phyloP scores from a whole-genome alignment of 2,888 invertebrate genomes.

The Lamellibrachia satsuma region DNA sequence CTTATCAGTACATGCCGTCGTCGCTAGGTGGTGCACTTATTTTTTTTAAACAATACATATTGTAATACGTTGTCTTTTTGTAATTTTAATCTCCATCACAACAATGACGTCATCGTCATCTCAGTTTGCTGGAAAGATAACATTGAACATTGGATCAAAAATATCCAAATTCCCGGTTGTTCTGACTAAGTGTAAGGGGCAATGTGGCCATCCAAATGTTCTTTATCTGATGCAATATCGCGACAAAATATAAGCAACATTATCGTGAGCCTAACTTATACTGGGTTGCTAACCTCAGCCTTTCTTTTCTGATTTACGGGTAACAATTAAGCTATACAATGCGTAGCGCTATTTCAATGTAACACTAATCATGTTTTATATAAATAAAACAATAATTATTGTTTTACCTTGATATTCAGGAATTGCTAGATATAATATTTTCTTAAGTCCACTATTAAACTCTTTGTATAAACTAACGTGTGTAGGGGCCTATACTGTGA shows the following conservation, averaged over 20 bases:
- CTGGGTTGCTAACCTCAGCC: neutral
- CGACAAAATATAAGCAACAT: neutral
- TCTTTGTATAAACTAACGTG: neutral
- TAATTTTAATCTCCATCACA: neutral
- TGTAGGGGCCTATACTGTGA: neutral
- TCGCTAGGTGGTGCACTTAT: neutral
- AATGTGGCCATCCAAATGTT: neutral
- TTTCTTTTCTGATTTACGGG: neutral
- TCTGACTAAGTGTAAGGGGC: neutral
- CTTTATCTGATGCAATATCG: neutral
- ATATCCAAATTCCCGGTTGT: neutral
- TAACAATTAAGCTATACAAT: neutral
- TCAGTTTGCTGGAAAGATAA: neutral
- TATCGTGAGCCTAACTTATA: neutral
- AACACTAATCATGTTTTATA: neutral
- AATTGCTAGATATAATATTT: neutral
- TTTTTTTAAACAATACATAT: neutral
- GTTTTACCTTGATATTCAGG: neutral
- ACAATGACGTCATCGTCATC: constrained; percentile 1
- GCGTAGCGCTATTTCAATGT: neutral
- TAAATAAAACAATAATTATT: neutral
- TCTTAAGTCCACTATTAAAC: neutral
- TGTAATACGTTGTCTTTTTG: neutral
- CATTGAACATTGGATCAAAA: neutral
- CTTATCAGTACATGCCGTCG: neutral